These are phyloP conservation scores for Hyppa rectilinea DNA, from an alignment of 2,888 invertebrate species.

Conservation along the genomic window DNA sequence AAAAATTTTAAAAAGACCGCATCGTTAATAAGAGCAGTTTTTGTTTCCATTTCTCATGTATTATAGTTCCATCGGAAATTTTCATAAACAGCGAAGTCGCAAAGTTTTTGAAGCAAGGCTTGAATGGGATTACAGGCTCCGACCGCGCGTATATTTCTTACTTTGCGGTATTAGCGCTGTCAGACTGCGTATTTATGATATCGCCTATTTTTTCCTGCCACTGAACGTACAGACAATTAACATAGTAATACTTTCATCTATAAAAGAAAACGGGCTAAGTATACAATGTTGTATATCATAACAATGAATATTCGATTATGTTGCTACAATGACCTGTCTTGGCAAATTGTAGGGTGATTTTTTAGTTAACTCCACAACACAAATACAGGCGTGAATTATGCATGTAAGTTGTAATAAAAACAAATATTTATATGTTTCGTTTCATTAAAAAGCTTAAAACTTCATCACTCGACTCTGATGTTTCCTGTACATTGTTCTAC, in stretches of 20 bases:
- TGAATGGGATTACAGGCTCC: slow-evolving; percentile 48
- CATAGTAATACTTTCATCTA: slow-evolving; percentile 9
- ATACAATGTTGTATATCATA: neutral
- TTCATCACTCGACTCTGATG: slow-evolving; percentile 6
- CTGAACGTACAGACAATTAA: slow-evolving; percentile 20
- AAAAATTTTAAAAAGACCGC: neutral
- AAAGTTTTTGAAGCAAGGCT: slow-evolving; percentile 54
- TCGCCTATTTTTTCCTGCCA: slow-evolving; percentile 42
- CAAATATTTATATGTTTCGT: neutral
- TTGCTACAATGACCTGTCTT: neutral
- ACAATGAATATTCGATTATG: neutral
- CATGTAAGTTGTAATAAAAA: neutral
- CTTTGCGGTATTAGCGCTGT: slow-evolving; percentile 54
- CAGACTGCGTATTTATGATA: slow-evolving; percentile 47
- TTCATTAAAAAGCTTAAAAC: neutral
- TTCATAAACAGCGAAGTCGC: slow-evolving; percentile 44
- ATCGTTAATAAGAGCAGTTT: slow-evolving; percentile 15
- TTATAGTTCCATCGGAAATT: slow-evolving; percentile 29
- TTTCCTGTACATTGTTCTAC: slow-evolving; percentile 23
- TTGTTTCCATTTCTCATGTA: slow-evolving; percentile 27
- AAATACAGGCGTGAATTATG: too few species aligned
- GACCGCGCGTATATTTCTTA: slow-evolving; percentile 48
- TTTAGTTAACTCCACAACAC: too few species aligned
- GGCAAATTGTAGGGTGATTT: neutral
- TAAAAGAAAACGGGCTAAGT: neutral